These are phyloP conservation scores for Drosophila lutescens DNA, from an alignment of 2,888 invertebrate genomes.

Conservation along the genomic window DNA sequence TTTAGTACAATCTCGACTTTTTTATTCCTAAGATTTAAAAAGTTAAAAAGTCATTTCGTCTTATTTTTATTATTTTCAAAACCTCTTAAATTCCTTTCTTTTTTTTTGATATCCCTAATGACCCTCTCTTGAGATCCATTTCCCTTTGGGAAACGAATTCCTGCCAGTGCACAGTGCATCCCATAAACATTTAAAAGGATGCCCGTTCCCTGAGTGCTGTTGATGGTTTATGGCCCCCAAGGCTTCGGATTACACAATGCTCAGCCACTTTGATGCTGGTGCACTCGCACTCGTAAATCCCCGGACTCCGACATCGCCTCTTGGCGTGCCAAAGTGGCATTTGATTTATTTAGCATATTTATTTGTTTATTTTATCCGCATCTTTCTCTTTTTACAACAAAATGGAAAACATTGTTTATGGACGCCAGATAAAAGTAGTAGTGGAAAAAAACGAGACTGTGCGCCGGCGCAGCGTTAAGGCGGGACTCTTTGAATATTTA, in stretches of 20 bases:
- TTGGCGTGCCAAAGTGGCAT: constrained; percentile 42
- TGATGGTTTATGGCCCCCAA: constrained; percentile 56
- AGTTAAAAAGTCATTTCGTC: too few relatives aligned
- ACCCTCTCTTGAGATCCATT: background rate
- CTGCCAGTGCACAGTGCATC: background rate
- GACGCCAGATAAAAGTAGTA: constrained; percentile 52
- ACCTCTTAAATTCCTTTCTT: background rate
- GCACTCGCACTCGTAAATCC: constrained; percentile 28
- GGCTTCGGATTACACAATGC: constrained; percentile 68
- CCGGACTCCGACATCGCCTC: constrained; percentile 12
- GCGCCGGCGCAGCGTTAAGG: constrained; percentile 40
- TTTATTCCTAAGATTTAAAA: too few relatives aligned
- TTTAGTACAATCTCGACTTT: too few relatives aligned
- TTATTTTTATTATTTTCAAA: too few relatives aligned
- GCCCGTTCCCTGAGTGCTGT: constrained; percentile 11
- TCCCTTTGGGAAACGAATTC: background rate
- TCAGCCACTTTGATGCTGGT: constrained; percentile 18
- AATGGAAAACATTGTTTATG: constrained; percentile 50
- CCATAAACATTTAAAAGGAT: constrained; percentile 29
- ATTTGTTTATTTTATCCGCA: constrained; percentile 29
- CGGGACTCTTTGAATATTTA: constrained; percentile 62
- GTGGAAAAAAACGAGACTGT: constrained; percentile 21
- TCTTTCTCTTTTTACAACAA: constrained; percentile 25
- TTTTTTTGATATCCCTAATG: background rate
- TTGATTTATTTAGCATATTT: constrained; percentile 52